Evolutionary conservation across 2,797 vertebrate species (phyloP), one percentile per base, ranked within the genome.

Genomic region (Salarias fasciatus): DNA sequence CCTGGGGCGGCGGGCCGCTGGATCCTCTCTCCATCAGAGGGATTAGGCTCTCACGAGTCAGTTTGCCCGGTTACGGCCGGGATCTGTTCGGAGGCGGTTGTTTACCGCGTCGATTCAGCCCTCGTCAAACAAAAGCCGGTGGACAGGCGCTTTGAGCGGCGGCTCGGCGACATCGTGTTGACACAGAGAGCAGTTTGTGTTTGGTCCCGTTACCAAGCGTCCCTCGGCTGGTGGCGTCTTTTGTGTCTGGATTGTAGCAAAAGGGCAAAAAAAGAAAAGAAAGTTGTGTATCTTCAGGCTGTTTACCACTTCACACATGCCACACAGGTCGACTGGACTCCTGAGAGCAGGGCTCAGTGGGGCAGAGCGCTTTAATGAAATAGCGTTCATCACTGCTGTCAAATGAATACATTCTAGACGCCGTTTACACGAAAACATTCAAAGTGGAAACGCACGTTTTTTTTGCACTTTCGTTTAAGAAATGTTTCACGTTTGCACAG

Each of bases 1-100:
- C 91, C 92, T 93, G 91, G 86, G 89, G 85, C 88, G 68, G 79
- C 31, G 53, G 82, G 79, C 58, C 81, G 80, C 72, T 86, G 91
- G 91, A 92, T 92, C 91, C 77, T 91, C 91, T 92, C 91, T 91
- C 89, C 88, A 91, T 88, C 89, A 93, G 91, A 86, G 87, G 91
- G 91, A 92, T 94, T 93, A 92, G 79, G 57, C 74, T 76, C 77
- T 85, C 72, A 75, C 88, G 70, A 87, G 85, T 88, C 82, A 65
- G 67, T 68, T 88, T 88, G 87, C 55, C 65, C 90, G 88, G 83
- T 92, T 91, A 89, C 90, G 89, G 91, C 87, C 60, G 74, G 55
- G 81, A 90, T 92, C 90, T 90, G 72, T 89, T 89, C 47, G 52
- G 69, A 83, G 75, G 75, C 86, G 86, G 87, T 91, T 92, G 88